Base-by-base conservation (phyloP, 2,888 invertebrate species). In the Callyntrura guangdongensis region DNA sequence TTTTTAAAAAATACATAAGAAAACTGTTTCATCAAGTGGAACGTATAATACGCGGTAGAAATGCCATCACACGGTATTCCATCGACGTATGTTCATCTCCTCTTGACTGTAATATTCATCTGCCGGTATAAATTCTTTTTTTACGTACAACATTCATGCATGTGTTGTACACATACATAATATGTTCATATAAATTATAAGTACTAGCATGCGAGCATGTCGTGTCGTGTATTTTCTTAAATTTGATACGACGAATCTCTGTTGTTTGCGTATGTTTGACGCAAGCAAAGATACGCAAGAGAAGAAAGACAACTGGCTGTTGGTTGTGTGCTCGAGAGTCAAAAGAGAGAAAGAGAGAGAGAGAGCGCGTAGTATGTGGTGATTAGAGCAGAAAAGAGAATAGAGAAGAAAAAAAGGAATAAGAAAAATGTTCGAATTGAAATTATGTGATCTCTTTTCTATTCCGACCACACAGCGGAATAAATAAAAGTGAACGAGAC, bases 11-110 rank as follows among this genome's bases (percentile, higher is more conserved):
- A 20, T 53, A 11, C 27, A 36, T 36, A 36, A 36, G 36, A 74
- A 61, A 53, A 25, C 77, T 83, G 64, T 64, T 89, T 61, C 77
- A 59, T 84, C 64, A 77, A 89, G 89, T 84, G 53, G 89, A 89
- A 77, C 82, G 20, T 49, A 77, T 77, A 53, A 77, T 77, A 89
- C 27, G 83, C 77, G 77, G 64, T 77, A 64, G 53, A 77, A 89
- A 84, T 86, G 86, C 86, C 85, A 45, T 14, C 45, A 53, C 79
- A 77, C 77, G 53, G 53, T 74, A 74, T 74, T 74, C 72, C 72
- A 74, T 47, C 47, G 17, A 45, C 17, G 14, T 67, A 25, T 67
- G 22, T 72, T 72, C 22, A 61, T 74, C 49, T 9, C 45, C 45
- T 3, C 69, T 17, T 69, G 45, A 69, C 17, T 69, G n/a, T n/a